A percentile compares a stretch with the other conserved stretches of the same genome.
Evolutionary conservation across 1,140 invertebrate species (phyloP).

Genomic region (Eubasilissa regina): DNA sequence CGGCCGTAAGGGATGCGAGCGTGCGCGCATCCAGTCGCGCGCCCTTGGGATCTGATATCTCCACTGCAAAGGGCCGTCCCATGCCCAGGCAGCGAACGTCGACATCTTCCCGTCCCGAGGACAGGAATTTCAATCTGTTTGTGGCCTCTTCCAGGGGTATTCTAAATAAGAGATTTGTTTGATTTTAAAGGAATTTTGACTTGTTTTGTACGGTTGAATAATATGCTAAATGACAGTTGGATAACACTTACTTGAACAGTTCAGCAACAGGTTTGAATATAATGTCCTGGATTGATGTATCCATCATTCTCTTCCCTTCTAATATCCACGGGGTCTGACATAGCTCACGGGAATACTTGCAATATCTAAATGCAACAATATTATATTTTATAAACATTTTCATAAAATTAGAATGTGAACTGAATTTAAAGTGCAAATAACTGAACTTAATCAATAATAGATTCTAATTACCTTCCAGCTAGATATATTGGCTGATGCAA

Average conservation of each 20-base stretch:
- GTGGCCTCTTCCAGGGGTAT: constrained; percentile 62
- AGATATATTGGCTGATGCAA: constrained; percentile 63
- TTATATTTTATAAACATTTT: no score
- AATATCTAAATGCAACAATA: constrained; percentile 74
- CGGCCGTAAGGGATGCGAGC: constrained; percentile 71
- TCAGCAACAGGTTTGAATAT: constrained; percentile 79
- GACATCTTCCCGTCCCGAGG: constrained; percentile 95
- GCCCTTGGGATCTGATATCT: constrained; percentile 81
- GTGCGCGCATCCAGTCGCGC: constrained; percentile 72
- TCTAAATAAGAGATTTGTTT: constrained; percentile 56
- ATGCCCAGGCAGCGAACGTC: constrained; percentile 91
- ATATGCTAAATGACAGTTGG: not conserved
- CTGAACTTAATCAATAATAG: no score
- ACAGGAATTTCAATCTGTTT: constrained; percentile 79
- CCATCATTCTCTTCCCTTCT: constrained; percentile 84
- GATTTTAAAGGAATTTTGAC: not conserved
- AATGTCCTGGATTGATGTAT: constrained; percentile 92
- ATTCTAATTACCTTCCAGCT: constrained; percentile 63
- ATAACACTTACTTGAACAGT: constrained; percentile 69
- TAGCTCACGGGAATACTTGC: constrained; percentile 88
- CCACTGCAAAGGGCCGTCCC: constrained; percentile 90
- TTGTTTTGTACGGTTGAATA: not conserved
- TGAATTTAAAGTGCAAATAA: no score
- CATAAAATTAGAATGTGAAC: no score
- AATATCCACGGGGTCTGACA: constrained; percentile 97